Evolutionary conservation across 1,140 invertebrate genomes (phyloP), one percentile per base, ranked within the genome.

Genomic region (Lepidurus arcticus): DNA sequence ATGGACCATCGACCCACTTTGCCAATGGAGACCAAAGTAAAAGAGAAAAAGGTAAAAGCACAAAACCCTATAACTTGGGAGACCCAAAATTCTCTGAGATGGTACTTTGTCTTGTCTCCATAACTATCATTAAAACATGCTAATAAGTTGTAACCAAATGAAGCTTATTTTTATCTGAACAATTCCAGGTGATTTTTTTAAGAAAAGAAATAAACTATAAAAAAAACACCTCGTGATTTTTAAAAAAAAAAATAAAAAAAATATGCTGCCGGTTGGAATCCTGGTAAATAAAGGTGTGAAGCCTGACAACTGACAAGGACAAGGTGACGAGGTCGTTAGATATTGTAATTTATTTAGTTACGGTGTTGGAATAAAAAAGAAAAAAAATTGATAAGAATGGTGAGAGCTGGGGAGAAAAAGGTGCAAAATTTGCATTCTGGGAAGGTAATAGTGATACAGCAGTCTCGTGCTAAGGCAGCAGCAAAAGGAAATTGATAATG

Each of bases 61-160:
- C 45, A 9, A 65, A 65, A 65, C 53, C 53, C 53, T 65, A 21
- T 65, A 65, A 65, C 53, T 65, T 65, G 53, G 53, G 53, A 65
- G 53, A 65, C 53, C 53, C 53, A 65, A 65, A 65, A 34, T 3
- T 34, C 53, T 13, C 53, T 65, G 16, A 16, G 53, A 65, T 65
- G 53, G 53, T 65, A 65, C 53, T 21, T 65, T 65, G 53, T 65
- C 53, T 65, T 65, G 53, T 65, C 53, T 65, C 53, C 53, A 65
- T 65, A n/a, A 65, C 53, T 65, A 65, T 65, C 53, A 65, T 65
- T 65, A 65, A 65, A 65, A 65, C 53, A 65, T 65, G 53, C 53
- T 65, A 65, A 65, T 65, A 65, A 65, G 53, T 65, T 21, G 53
- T 65, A 65, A 65, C 4, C 7, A 65, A 65, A 65, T 65, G 53